Base-by-base conservation (phyloP, 2,113 vertebrate genomes). In the Onychostruthus taczanowskii region DNA sequence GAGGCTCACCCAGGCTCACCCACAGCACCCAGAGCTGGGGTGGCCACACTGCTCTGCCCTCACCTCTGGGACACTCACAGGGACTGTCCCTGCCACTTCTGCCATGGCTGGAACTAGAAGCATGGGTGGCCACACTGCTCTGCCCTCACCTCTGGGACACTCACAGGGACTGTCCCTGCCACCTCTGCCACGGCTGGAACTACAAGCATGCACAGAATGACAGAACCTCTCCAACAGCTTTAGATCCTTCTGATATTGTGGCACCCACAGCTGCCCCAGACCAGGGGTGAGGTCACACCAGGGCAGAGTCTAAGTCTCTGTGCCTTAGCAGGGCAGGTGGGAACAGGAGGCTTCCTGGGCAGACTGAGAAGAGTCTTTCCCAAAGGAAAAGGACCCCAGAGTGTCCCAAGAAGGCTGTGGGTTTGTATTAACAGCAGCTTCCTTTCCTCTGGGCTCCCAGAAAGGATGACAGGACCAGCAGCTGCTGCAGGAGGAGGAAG, bases 201-300 rank as follows among this genome's bases (percentile, higher is more conserved):
- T 2, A n/a, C 83, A 23, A 17, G 31, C 49, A n/a, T 0, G 2
- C 52, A 15, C 6, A 4, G 62, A 68, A 15, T 61, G 39, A n/a
- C 11, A n/a, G n/a, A 62, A 68, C 16, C 28, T 74, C 58, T 47
- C 33, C 77, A 67, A 8, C 14, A 83, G 53, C 41, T 76, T 83
- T 1, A 35, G n/a, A 62, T 27, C 30, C 53, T 35, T 11, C 62
- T 83, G 78, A 13, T 19, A 15, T 10, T 0, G 47, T 75, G 78
- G 52, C 27, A 44, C 44, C 33, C 43, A 66, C 44, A 61, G 3
- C 28, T 61, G 78, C 39, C 35, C 59, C 43, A 73, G 27, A 26
- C 1, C 31, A 0, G 1, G 50, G 75, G 17, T 64, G 30, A 52
- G 31, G 58, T 26, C 0, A 0, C 43, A 21, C 7, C 43, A 64